Percentiles rank a stretch among this genome's conserved stretches.
Evolutionary conservation across 2,888 invertebrate species (phyloP).

Genomic region (Spisula solida): DNA sequence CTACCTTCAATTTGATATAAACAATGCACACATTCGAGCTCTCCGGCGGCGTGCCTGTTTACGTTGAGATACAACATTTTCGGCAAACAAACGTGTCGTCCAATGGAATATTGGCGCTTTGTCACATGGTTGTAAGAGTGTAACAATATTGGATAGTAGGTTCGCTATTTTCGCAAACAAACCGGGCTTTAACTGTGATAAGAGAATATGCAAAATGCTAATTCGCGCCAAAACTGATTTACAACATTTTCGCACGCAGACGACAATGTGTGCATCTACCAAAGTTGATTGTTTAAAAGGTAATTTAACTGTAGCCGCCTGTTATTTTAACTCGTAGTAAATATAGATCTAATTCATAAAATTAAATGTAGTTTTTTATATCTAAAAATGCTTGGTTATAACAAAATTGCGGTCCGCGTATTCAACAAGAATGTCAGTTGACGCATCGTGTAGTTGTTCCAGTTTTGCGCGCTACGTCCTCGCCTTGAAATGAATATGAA

Average conservation of each 20-base stretch:
- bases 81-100: slow-evolving; percentile 8
- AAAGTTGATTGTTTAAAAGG: no score
- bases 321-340: no score
- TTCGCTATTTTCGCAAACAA: slow-evolving; percentile 31
- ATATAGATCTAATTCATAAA: no score
- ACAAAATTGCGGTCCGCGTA: no score
- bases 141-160: slow-evolving; percentile 17
- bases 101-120: neutral
- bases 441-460: no score
- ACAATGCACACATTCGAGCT: neutral
- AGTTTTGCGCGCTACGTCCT: no score
- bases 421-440: no score
- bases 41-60: neutral
- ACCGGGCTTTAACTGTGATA: slow-evolving; percentile 20
- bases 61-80: slow-evolving; percentile 35
- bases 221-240: slow-evolving; percentile 41
- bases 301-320: no score
- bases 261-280: no score
- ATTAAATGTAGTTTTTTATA: no score
- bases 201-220: slow-evolving; percentile 23
- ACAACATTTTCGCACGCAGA: slow-evolving; percentile 37
- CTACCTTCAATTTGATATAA: neutral
- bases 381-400: no score
- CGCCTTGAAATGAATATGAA: no score
- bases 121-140: slow-evolving; percentile 8